These are phyloP conservation scores for Drosophila antonietae DNA, from an alignment of 2,888 invertebrate species.

Conservation along the genomic window DNA sequence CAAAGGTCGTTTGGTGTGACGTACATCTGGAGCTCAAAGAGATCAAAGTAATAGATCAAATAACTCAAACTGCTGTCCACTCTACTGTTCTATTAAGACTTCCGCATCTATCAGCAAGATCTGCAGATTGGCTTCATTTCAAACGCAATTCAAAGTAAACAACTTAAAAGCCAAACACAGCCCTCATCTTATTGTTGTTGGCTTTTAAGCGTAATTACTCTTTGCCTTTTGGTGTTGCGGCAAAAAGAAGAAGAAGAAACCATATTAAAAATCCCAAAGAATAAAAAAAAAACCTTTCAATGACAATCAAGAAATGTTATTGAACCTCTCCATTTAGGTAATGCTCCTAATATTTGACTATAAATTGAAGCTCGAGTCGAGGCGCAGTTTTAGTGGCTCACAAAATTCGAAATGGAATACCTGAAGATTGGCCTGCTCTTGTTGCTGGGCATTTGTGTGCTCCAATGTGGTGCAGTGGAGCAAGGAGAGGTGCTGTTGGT, in stretches of 20 bases:
- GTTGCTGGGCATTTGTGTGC: constrained; percentile 32
- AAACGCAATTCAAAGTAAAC: constrained; percentile 51
- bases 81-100: constrained; percentile 32
- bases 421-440: constrained; percentile 33
- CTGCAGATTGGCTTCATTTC: constrained; percentile 63
- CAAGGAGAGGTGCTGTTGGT: constrained; percentile 5
- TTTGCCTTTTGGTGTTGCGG: constrained; percentile 31
- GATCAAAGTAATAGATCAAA: constrained; percentile 2
- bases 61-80: not conserved
- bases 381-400: constrained; percentile 49
- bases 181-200: not conserved
- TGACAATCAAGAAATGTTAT: constrained; percentile 56
- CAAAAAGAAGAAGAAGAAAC: constrained; percentile 13
- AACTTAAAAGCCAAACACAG: constrained; percentile 34
- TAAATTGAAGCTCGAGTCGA: constrained; percentile 50
- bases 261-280: not conserved
- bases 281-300: constrained; percentile 40
- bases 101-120: constrained; percentile 36
- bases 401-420: constrained; percentile 51
- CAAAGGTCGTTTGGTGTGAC: not conserved
- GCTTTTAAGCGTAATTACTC: constrained; percentile 49
- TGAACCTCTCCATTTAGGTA: constrained; percentile 45
- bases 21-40: not conserved
- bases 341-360: constrained; percentile 45
- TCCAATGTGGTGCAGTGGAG: constrained; percentile 29